A percentile compares a stretch with the other conserved stretches of the same genome.
phyloP scores from a whole-genome alignment of 2,888 invertebrate genomes.

The Eretmocerus hayati region DNA sequence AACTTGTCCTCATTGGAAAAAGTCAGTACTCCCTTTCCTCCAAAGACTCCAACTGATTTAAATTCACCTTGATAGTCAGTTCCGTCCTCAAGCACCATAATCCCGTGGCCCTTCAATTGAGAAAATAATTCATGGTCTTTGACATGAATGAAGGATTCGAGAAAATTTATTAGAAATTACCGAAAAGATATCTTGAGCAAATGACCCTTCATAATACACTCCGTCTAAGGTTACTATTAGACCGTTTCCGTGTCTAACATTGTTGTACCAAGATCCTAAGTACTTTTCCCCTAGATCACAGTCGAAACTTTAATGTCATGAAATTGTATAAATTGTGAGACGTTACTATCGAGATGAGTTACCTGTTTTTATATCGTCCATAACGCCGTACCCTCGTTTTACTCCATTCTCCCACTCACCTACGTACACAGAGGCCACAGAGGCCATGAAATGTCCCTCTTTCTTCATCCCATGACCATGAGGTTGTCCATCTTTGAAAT shows the following conservation, averaged over 20 bases:
- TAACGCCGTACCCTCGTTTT: constrained; percentile 80
- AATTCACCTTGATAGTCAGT: constrained; percentile 87
- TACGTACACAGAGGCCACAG: constrained; percentile 74
- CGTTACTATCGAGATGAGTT: constrained; percentile 3
- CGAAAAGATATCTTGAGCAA: constrained; percentile 69
- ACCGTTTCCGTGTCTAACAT: constrained; percentile 76
- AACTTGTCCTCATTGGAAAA: constrained; percentile 71
- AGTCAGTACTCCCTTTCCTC: constrained; percentile 73
- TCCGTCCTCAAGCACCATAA: constrained; percentile 83
- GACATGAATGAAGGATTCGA: too few relatives aligned
- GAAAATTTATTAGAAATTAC: too few relatives aligned
- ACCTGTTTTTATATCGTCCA: constrained; percentile 77
- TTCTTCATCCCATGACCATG: constrained; percentile 81
- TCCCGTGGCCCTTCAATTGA: constrained; percentile 66
- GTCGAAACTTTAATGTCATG: neutral
- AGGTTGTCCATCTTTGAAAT: constrained; percentile 75
- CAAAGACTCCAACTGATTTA: constrained; percentile 68
- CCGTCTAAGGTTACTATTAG: constrained; percentile 83
- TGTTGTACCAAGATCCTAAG: constrained; percentile 81
- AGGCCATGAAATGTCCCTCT: constrained; percentile 70
- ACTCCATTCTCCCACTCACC: constrained; percentile 78
- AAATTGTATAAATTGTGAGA: constrained; percentile 1
- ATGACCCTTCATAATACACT: constrained; percentile 84
- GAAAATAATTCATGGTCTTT: too few relatives aligned
- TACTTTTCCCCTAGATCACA: constrained; percentile 68